These are phyloP conservation scores for Lapara coniferarum DNA, from an alignment of 2,888 invertebrate genomes.

Conservation along the genomic window DNA sequence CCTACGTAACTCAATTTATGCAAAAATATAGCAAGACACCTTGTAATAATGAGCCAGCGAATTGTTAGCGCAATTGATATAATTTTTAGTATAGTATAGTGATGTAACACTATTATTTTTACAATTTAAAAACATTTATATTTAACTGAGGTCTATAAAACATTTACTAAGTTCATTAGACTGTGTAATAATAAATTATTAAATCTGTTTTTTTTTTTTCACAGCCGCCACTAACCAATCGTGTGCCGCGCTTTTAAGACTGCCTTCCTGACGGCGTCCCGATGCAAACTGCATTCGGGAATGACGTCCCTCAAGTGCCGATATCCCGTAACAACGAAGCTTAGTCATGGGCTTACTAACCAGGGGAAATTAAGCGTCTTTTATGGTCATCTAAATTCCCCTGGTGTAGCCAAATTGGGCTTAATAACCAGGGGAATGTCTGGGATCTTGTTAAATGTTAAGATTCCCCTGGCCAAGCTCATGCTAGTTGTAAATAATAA, in stretches of 20 bases:
- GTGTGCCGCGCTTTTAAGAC: conserved; percentile 67
- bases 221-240: conserved; percentile 77
- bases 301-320: conserved; percentile 21
- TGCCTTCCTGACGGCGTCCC: conserved; percentile 49
- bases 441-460: too few species aligned
- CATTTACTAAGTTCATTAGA: background rate
- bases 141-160: background rate
- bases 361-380: background rate
- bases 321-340: conserved; percentile 25
- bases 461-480: background rate
- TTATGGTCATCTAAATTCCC: background rate
- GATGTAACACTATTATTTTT: background rate
- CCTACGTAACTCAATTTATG: too few species aligned
- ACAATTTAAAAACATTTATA: background rate
- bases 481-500: conserved; percentile 55
- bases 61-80: too few species aligned
- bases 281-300: conserved; percentile 18
- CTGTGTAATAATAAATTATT: background rate
- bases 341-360: background rate
- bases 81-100: too few species aligned
- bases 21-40: too few species aligned
- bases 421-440: background rate
- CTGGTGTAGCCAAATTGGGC: background rate
- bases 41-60: too few species aligned
- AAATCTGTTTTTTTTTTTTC: conserved; percentile 37